Evolutionary conservation across 2,113 vertebrate species (phyloP).

Genomic region (Danio rerio): GRCz12tu NC_133196.1:23854501-23855000

Average conservation of each 20-base stretch:
- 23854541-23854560: slow-evolving; percentile 12
- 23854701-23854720: slow-evolving; percentile 11
- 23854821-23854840: slow-evolving; percentile 27
- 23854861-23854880: neutral
- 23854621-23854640: slow-evolving; percentile 11
- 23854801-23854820: slow-evolving; percentile 13
- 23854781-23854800: slow-evolving; percentile 24
- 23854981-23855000: neutral
- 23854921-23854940: neutral
- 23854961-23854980: neutral
- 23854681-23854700: neutral
- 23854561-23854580: slow-evolving; percentile 11
- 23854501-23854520: neutral
- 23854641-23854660: slow-evolving; percentile 23
- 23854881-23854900: neutral
- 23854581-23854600: slow-evolving; percentile 24
- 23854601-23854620: slow-evolving; percentile 21
- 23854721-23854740: neutral
- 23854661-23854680: slow-evolving; percentile 38
- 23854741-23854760: neutral
- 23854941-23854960: slow-evolving; percentile 15
- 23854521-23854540: slow-evolving; percentile 30
- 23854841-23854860: slow-evolving; percentile 12
- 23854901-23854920: slow-evolving; percentile 9
- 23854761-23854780: neutral